Base-by-base conservation (phyloP, 1,140 invertebrate genomes). In the Proales similis region DNA sequence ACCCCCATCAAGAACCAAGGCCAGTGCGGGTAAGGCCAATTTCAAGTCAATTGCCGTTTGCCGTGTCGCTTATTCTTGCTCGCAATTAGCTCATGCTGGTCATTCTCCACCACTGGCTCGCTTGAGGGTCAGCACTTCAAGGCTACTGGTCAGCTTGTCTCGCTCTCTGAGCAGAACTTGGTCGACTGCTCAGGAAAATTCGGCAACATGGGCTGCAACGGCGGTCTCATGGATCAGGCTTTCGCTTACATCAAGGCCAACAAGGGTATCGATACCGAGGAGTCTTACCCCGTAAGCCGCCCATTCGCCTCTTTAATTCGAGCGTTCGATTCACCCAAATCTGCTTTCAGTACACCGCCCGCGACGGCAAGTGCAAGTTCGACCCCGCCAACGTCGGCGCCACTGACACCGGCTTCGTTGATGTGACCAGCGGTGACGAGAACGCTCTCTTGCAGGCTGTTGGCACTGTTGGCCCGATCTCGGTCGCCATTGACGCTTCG, bases 401-500 rank as follows among this genome's bases (percentile, higher is more conserved):
- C 19, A 63, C 43, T 20, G 43, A 47, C 17, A 22, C n/a, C 32
- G 61, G 61, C 9, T 63, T 63, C 30, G 32, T 48, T 6, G 61
- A 63, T 27, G 43, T 63, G 27, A 62, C 48, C 38, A 47, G 29
- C 2, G 67, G 65, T 19, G 57, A 65, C 57, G 71, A 73, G 51
- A 49, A 45, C 9, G 67, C 65, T 9, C 64, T 79, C 36, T 66
- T 69, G 63, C 49, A 69, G 57, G 76, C 73, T 26, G 80, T 93
- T 62, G 88, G 88, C 43, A 88, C 85, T 4, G 76, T 88, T 65
- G 90, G 90, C n/a, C 90, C 90, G 7, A 67, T 82, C 46, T 77
- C 78, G n/a, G 79, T 82, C 72, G 90, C 88, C 49, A 93, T 95
- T 70, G 90, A 95, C 81, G 62, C 62, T 42, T 17, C 17, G 12